Conservation (phyloP, 2,797 vertebrate genomes). For the Simalia tracyae region DNA sequence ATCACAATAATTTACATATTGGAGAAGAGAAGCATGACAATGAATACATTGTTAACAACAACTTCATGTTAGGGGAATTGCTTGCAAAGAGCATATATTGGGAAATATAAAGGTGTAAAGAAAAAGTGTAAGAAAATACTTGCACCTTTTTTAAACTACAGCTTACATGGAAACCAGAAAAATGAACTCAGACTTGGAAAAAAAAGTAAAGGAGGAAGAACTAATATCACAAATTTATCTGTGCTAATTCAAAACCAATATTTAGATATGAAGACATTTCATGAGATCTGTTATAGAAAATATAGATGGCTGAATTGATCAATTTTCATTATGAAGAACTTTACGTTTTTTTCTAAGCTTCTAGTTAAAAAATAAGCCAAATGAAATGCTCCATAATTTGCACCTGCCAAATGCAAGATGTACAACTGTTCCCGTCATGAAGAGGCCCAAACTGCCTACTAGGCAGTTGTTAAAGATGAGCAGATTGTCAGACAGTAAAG, state of each 20-base stretch:
- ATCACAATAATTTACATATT: neutral
- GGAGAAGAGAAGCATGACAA: neutral
- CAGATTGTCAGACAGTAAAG: neutral
- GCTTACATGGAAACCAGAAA: neutral
- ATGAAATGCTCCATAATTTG: neutral
- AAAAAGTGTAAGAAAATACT: neutral
- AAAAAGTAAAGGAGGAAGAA: neutral
- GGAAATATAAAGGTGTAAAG: slow-evolving; percentile 1
- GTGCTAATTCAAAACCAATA: neutral
- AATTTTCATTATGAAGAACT: neutral
- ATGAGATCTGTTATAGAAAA: neutral
- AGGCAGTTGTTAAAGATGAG: neutral
- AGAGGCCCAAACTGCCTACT: neutral
- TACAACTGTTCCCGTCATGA: neutral
- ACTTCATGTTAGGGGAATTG: neutral
- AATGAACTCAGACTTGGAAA: neutral
- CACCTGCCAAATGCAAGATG: neutral
- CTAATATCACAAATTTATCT: neutral
- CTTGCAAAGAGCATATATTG: neutral
- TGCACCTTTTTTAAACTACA: neutral
- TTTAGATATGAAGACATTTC: neutral
- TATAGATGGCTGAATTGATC: neutral
- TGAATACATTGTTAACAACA: neutral
- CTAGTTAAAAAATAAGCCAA: neutral
- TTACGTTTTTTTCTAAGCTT: neutral